Conservation (phyloP, 2,888 invertebrate species). For the Camponotus fellah region DNA sequence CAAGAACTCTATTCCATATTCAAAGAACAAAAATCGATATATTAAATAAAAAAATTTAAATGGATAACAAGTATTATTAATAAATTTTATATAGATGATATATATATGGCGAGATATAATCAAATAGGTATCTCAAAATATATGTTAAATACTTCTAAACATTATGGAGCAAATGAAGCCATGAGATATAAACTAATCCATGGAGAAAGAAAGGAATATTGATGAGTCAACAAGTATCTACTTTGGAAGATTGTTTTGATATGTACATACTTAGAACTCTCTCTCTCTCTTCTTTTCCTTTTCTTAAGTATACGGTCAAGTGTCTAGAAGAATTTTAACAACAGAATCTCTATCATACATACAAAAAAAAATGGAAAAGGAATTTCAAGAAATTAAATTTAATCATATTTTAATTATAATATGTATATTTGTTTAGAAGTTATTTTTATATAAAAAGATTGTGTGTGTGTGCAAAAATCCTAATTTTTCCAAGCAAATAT, state of each 20-base stretch:
- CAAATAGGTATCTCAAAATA: constrained; percentile 24
- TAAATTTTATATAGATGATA: constrained; percentile 41
- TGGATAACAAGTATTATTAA: constrained; percentile 23
- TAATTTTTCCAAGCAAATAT: background rate
- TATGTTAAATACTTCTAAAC: constrained; percentile 21
- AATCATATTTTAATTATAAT: background rate
- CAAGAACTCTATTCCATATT: background rate
- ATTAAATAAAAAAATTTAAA: constrained; percentile 18
- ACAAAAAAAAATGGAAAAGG: background rate
- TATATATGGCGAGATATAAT: constrained; percentile 15
- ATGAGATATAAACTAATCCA: constrained; percentile 43
- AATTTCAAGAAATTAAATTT: background rate
- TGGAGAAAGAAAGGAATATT: constrained; percentile 54
- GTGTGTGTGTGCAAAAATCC: background rate
- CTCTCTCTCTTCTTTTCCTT: no score
- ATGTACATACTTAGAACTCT: constrained; percentile 38
- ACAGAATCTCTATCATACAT: background rate
- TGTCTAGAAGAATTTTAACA: constrained; percentile 51
- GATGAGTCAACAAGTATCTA: constrained; percentile 54
- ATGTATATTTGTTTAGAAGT: background rate
- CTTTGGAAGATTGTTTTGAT: constrained; percentile 60
- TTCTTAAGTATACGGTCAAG: constrained; percentile 37
- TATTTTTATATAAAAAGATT: background rate
- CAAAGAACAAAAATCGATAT: background rate
- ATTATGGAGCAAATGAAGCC: constrained; percentile 38